A percentile compares a stretch with the other conserved stretches of the same genome.
These are phyloP conservation scores for Notarius quadriscutis DNA, from an alignment of 2,113 vertebrate species.

Conservation along the genomic window DNA sequence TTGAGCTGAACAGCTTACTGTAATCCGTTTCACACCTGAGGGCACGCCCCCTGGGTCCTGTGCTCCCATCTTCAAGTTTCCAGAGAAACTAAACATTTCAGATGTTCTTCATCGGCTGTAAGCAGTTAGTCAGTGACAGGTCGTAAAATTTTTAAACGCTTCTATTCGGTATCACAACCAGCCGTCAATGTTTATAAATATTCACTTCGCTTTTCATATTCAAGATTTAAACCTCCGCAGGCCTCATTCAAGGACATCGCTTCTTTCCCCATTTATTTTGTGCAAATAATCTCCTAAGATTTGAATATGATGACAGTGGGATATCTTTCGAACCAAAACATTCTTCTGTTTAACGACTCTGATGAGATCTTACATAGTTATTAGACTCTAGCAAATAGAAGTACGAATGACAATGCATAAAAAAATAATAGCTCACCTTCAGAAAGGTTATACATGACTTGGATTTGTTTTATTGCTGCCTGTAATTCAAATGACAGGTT, in stretches of 20 bases:
- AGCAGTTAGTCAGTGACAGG: background rate
- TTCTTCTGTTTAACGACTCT: background rate
- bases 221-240: background rate
- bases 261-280: background rate
- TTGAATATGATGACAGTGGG: background rate
- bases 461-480: too few species aligned
- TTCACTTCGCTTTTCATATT: background rate
- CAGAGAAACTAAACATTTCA: background rate
- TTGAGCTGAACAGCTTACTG: constrained; percentile 5
- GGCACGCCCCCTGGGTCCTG: background rate
- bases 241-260: background rate
- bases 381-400: background rate
- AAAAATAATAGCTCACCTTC: background rate
- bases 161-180: background rate
- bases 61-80: background rate
- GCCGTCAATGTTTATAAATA: background rate
- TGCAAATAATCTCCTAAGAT: background rate
- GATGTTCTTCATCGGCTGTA: background rate
- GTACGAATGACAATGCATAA: background rate
- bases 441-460: background rate
- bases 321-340: background rate
- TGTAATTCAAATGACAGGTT: background rate
- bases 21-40: background rate
- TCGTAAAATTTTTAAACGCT: background rate
- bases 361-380: background rate